Percentiles rank a stretch among this genome's conserved stretches.
Conservation (phyloP, 2,888 invertebrate species). For the Sclerodermus sp. region DNA sequence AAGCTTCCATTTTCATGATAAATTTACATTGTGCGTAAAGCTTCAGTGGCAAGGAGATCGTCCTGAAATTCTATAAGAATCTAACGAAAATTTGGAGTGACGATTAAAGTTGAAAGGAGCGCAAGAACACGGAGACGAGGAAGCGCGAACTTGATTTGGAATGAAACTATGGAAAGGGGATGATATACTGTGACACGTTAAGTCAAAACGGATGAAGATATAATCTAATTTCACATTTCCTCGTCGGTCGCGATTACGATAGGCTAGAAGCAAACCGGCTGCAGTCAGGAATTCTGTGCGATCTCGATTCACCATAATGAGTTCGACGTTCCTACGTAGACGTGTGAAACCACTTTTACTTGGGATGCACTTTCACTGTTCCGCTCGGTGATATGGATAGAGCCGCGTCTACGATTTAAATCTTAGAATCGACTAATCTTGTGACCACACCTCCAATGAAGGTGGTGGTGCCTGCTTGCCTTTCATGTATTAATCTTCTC, state of each 20-base stretch:
- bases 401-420: conserved; percentile 30
- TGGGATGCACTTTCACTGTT: conserved; percentile 51
- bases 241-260: conserved; percentile 25
- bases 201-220: conserved; percentile 9
- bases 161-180: too few relatives aligned
- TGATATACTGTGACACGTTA: too few relatives aligned
- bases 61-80: too few relatives aligned
- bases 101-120: too few relatives aligned
- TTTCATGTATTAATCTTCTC: too few relatives aligned
- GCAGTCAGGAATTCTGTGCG: conserved; percentile 17
- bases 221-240: conserved; percentile 25
- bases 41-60: too few relatives aligned
- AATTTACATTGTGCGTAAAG: too few relatives aligned
- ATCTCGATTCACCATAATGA: conserved; percentile 47
- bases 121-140: too few relatives aligned
- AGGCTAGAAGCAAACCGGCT: conserved; percentile 11
- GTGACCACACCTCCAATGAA: conserved; percentile 12
- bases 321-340: conserved; percentile 29
- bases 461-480: too few relatives aligned
- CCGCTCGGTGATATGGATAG: conserved; percentile 37
- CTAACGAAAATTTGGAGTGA: too few relatives aligned
- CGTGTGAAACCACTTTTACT: conserved; percentile 49
- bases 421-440: conserved; percentile 24
- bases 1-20: too few relatives aligned
- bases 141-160: too few relatives aligned